Conservation (phyloP, 2,113 vertebrate genomes). For the Tricholaema leucomelas region DNA sequence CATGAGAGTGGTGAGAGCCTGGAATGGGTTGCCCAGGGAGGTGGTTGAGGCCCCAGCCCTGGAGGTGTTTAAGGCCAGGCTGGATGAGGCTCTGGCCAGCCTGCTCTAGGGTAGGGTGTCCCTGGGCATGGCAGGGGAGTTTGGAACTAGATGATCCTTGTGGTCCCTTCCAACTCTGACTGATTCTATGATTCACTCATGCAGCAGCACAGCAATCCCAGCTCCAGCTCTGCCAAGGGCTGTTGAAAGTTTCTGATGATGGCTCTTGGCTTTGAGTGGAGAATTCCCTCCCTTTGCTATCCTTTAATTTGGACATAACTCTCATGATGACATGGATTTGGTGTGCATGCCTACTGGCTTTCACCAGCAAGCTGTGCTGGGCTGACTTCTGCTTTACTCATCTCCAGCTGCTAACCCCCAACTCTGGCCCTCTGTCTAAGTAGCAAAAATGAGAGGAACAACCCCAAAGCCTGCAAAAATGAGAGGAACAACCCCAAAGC, state of each 20-base stretch:
- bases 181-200: too few species aligned
- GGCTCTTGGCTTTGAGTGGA: not conserved
- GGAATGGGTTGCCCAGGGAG: too few species aligned
- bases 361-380: not conserved
- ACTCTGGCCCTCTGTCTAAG: not conserved
- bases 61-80: too few species aligned
- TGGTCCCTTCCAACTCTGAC: too few species aligned
- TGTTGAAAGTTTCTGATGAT: fast-evolving
- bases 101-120: too few species aligned
- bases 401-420: not conserved
- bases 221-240: not conserved
- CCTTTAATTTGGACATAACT: not conserved
- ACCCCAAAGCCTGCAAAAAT: not conserved
- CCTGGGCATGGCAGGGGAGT: too few species aligned
- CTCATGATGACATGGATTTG: not conserved
- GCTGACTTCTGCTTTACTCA: not conserved
- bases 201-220: not conserved
- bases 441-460: not conserved
- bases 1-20: too few species aligned
- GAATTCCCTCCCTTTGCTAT: not conserved
- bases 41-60: too few species aligned
- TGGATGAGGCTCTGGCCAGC: too few species aligned
- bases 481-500: not conserved
- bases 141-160: too few species aligned
- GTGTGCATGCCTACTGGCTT: not conserved